Conservation (phyloP, 92 coral and sea anemone genomes). For the Muricea muricata region DNA sequence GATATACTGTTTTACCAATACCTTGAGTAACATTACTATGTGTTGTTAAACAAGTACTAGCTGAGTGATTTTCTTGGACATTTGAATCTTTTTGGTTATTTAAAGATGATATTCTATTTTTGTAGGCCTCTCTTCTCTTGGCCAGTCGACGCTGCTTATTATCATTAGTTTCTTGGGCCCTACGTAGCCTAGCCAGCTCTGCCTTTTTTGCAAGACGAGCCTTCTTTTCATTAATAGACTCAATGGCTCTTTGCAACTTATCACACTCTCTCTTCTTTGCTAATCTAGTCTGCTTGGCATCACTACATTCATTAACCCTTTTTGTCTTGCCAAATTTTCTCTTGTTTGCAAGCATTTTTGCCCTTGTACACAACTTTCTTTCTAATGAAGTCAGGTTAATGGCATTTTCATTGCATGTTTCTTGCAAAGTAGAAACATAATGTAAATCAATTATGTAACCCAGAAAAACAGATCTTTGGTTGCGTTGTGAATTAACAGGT, state of each 20-base stretch:
- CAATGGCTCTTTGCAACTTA: not conserved
- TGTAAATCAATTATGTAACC: conserved; percentile 43
- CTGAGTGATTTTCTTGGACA: not conserved
- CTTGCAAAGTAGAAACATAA: conserved; percentile 52
- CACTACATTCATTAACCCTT: conserved; percentile 31
- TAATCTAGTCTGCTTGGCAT: conserved; percentile 32
- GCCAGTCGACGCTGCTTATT: conserved; percentile 12
- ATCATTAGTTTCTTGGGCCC: not conserved
- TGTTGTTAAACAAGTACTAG: not conserved
- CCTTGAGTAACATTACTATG: not conserved
- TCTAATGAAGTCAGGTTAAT: too few species aligned
- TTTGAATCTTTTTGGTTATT: not conserved
- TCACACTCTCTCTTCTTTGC: conserved; percentile 11
- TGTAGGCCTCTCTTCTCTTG: conserved; percentile 4
- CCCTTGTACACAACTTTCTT: too few species aligned
- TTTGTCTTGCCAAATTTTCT: conserved; percentile 25
- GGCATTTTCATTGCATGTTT: too few species aligned
- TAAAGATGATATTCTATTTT: not conserved
- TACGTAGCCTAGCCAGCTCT: conserved; percentile 15
- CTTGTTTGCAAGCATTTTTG: too few species aligned
- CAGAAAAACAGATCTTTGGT: conserved; percentile 45
- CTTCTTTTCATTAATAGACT: not conserved
- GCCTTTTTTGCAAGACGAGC: conserved; percentile 49
- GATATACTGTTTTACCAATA: not conserved
- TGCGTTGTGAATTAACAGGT: conserved; percentile 33